phyloP scores from a whole-genome alignment of 1,140 invertebrate genomes.

The Antheraea pernyi region DNA sequence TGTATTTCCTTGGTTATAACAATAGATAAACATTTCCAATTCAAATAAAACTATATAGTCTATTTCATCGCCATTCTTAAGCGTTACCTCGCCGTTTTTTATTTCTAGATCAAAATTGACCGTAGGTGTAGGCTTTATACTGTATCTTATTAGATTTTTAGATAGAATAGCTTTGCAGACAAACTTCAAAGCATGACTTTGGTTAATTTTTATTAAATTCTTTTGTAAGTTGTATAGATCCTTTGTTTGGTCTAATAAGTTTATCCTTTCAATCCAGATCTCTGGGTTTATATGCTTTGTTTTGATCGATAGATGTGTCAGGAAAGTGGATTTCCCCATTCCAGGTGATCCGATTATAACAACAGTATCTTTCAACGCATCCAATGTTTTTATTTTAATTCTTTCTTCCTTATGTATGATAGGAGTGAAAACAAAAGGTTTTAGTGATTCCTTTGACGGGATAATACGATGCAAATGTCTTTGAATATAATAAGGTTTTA shows the following conservation, averaged over 20 bases:
- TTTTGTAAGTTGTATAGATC: slow-evolving; percentile 14
- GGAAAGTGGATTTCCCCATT: slow-evolving; percentile 18
- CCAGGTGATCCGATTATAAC: slow-evolving; percentile 12
- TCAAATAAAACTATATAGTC: background rate
- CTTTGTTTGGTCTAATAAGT: slow-evolving; percentile 14
- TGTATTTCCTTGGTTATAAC: slow-evolving; percentile 7
- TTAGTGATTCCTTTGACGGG: no score
- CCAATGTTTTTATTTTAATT: background rate
- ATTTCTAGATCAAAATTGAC: background rate
- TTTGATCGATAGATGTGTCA: slow-evolving; percentile 11
- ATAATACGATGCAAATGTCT: background rate
- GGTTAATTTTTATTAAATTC: background rate
- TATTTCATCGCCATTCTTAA: background rate
- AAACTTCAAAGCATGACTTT: slow-evolving; percentile 8
- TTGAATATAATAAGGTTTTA: slow-evolving; percentile 7
- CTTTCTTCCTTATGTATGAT: background rate
- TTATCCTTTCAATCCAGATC: slow-evolving; percentile 17
- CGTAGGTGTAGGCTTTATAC: background rate
- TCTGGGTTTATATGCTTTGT: background rate
- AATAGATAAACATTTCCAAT: slow-evolving; percentile 16
- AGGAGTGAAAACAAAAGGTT: no score
- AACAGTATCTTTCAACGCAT: background rate
- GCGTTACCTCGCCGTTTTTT: background rate
- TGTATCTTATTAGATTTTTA: background rate
- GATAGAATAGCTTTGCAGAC: slow-evolving; percentile 1